phyloP scores from a whole-genome alignment of 2,113 vertebrate species.

The Hypanus sabinus region DNA sequence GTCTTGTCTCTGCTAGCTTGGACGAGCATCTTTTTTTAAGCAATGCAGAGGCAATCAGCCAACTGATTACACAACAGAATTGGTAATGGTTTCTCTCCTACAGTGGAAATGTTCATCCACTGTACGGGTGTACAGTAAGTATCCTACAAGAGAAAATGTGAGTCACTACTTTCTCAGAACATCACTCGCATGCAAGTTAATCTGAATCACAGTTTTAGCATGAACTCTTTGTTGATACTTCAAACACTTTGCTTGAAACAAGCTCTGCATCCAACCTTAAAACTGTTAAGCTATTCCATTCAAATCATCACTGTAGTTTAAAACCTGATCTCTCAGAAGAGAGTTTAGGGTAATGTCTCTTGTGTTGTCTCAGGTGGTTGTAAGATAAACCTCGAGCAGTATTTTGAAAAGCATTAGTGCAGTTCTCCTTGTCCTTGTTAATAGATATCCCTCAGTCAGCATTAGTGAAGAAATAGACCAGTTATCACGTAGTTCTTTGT shows the following conservation, averaged over 20 bases:
- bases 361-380: background rate
- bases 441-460: background rate
- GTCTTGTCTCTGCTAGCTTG: background rate
- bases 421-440: background rate
- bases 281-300: background rate
- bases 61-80: slow-evolving; percentile 58
- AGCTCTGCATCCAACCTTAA: no score
- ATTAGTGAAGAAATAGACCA: background rate
- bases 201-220: background rate
- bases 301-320: background rate
- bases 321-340: background rate
- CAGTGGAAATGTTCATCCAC: slow-evolving; percentile 63
- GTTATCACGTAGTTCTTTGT: background rate
- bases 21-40: background rate
- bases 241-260: no score
- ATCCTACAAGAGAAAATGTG: slow-evolving; percentile 52
- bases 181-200: background rate
- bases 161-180: slow-evolving; percentile 49
- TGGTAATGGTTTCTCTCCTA: slow-evolving; percentile 54
- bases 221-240: no score
- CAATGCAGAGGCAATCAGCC: slow-evolving; percentile 52
- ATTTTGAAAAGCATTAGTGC: background rate
- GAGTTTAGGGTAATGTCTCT: background rate
- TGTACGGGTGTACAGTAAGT: slow-evolving; percentile 50
- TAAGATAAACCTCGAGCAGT: background rate